A percentile compares a stretch with the other conserved stretches of the same genome.
Conservation (phyloP, 2,113 vertebrate species). For the Gymnobelideus leadbeateri region DNA sequence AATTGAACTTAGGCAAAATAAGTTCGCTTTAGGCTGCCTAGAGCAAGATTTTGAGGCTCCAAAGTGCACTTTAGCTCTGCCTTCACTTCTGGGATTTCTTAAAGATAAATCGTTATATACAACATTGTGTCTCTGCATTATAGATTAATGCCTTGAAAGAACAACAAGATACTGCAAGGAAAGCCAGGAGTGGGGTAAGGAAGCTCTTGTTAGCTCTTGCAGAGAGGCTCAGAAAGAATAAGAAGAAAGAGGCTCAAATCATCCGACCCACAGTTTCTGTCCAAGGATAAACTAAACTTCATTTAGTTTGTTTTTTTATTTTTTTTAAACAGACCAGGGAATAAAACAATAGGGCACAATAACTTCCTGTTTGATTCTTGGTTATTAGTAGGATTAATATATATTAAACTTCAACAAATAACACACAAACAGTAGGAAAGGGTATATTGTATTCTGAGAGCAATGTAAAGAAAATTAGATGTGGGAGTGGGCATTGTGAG, state of each 20-base stretch:
- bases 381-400: neutral
- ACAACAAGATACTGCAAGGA: neutral
- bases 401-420: neutral
- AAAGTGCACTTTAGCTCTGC: slow-evolving; percentile 5
- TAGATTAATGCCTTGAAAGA: slow-evolving; percentile 58
- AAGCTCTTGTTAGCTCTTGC: neutral
- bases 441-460: neutral
- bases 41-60: slow-evolving; percentile 16
- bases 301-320: neutral
- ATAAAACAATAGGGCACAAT: neutral
- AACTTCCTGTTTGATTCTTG: neutral
- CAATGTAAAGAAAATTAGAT: neutral
- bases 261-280: neutral
- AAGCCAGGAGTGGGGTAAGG: neutral
- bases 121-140: neutral
- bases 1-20: slow-evolving; percentile 32
- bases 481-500: neutral
- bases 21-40: slow-evolving; percentile 13
- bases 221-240: rapidly evolving
- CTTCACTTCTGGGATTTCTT: slow-evolving; percentile 45
- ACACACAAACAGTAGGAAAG: neutral
- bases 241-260: neutral
- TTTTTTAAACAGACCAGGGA: slow-evolving; percentile 20
- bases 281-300: neutral
- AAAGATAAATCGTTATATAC: slow-evolving; percentile 30